Conservation (phyloP, 2,113 vertebrate genomes). For the Nothocercus nigrocapillus region DNA sequence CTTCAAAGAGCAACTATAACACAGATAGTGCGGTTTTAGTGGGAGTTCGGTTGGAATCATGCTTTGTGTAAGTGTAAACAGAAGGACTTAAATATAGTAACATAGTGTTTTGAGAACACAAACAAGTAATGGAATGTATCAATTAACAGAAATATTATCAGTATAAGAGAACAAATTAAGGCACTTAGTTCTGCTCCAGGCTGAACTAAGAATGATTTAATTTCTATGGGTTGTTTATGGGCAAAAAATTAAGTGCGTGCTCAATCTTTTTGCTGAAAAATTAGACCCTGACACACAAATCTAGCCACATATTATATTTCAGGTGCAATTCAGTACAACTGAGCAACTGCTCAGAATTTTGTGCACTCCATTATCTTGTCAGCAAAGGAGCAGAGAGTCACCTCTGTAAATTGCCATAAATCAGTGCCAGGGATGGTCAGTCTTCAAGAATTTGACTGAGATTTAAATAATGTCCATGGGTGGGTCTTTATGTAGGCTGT, state of each 20-base stretch:
- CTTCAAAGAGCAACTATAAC: background rate
- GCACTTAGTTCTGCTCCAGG: background rate
- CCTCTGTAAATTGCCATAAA: background rate
- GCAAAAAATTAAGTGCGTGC: background rate
- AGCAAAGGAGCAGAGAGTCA: background rate
- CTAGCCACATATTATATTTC: background rate
- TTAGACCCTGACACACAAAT: background rate
- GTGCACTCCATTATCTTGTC: background rate
- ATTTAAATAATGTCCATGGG: background rate
- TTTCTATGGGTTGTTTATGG: background rate
- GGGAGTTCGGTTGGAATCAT: background rate
- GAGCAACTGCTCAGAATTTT: background rate
- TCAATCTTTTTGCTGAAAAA: background rate
- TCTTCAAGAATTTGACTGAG: background rate
- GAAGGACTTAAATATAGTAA: constrained; percentile 1
- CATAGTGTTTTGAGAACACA: background rate
- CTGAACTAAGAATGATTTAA: background rate
- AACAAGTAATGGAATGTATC: background rate
- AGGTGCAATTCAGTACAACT: background rate
- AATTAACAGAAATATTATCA: background rate
- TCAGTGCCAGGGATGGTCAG: background rate
- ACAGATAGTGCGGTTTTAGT: accelerated
- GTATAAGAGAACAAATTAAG: background rate
- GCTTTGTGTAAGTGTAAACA: background rate
- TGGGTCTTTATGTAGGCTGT: background rate